Evolutionary conservation across 2,113 vertebrate species (phyloP), one percentile per base, ranked within the genome.

Genomic region (Peromyscus leucopus): DNA sequence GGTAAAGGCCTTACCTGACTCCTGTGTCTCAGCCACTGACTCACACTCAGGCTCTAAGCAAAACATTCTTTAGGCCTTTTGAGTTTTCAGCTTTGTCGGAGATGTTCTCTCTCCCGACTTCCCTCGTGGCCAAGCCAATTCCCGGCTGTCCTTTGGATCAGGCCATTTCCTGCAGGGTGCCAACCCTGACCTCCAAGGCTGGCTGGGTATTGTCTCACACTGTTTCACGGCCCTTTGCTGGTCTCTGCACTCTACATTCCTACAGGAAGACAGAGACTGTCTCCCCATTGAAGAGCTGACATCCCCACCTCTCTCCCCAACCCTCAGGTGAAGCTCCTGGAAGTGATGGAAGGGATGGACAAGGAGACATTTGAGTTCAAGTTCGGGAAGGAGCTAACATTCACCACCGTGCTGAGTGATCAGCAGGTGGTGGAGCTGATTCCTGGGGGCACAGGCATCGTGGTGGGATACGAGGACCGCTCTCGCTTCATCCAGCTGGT

Each of bases 341-440:
- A 99, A 63, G 99, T 99, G 98, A 99, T 99, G 99, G 99, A 99
- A 98, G 99, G 98, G 95, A 99, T 99, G 99, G 99, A 99, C 98
- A 99, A 99, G 98, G 99, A 99, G 82, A 99, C 99, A 0, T 99
- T 99, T 97, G 99, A 99, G 96, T 99, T 99, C 98, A 99, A 99
- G 97, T 99, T 99, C 94, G 99, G 99, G 26, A 99, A 99, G 96
- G 99, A 99, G 95, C 98, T 99, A 96, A 99, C 99, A 1, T 99
- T 99, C 98, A 99, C 99, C 0, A 99, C 99, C 0, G 99, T 99
- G 55, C 99, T 99, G 93, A 99, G 99, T 11, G 99, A 99, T 78
- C 99, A 99, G 21, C 98, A 98, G 39, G 94, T 99, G 98, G 99
- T 99, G 96, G 99, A 99, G 93, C 99, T 99, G 95, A 98, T 99